Conservation (phyloP, 2,888 invertebrate species). For the Drosophila conformis region DNA sequence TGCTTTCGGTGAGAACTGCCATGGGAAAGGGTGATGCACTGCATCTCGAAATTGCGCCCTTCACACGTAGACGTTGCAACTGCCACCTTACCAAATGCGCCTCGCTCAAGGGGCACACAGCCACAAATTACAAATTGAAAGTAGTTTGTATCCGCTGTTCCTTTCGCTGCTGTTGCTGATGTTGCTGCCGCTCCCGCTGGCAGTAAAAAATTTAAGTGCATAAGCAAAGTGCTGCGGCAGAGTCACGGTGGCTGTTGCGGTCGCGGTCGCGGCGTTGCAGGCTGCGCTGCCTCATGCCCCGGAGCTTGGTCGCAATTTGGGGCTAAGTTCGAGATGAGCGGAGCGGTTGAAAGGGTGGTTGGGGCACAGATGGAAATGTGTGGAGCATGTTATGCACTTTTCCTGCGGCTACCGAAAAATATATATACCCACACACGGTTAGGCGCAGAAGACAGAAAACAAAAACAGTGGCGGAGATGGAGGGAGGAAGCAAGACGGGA, state of each 20-base stretch:
- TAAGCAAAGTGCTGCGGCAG: slow-evolving; percentile 72
- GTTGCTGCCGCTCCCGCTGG: slow-evolving; percentile 40
- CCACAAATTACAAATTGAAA: slow-evolving; percentile 81
- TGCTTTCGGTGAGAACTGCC: slow-evolving; percentile 23
- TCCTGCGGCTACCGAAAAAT: slow-evolving; percentile 79
- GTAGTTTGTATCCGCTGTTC: slow-evolving; percentile 72
- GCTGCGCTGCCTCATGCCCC: slow-evolving; percentile 24
- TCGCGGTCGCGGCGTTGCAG: slow-evolving; percentile 3
- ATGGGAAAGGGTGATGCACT: background rate
- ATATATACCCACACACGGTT: slow-evolving; percentile 21
- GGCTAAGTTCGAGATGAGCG: slow-evolving; percentile 18
- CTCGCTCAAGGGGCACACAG: slow-evolving; percentile 28
- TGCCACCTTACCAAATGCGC: slow-evolving; percentile 10
- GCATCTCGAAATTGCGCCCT: slow-evolving; percentile 43
- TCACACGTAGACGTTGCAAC: slow-evolving; percentile 49
- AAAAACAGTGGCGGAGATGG: slow-evolving; percentile 14
- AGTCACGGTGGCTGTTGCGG: slow-evolving; percentile 9
- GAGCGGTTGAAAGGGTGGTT: background rate
- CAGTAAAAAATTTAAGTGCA: slow-evolving; percentile 73
- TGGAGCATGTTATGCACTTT: slow-evolving; percentile 70
- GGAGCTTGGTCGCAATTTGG: slow-evolving; percentile 46
- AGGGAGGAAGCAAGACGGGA: slow-evolving; percentile 2
- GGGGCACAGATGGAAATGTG: slow-evolving; percentile 10
- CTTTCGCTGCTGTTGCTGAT: slow-evolving; percentile 19
- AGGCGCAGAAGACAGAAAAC: slow-evolving; percentile 6